These are phyloP conservation scores for Chloroceryle aenea DNA, from an alignment of 2,113 vertebrate genomes.

Conservation along the genomic window DNA sequence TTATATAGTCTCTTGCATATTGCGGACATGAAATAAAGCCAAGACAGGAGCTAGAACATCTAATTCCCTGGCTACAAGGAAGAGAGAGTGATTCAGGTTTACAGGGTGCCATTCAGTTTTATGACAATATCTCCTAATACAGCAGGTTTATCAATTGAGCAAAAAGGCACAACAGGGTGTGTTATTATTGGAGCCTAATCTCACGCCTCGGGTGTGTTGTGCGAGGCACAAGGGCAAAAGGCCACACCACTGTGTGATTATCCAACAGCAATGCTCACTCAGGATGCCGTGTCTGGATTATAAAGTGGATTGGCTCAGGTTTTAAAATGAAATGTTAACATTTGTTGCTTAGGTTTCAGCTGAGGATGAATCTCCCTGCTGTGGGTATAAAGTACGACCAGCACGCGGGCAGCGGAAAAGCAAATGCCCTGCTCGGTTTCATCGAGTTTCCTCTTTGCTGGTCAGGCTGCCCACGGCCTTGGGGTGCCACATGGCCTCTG, in stretches of 20 bases:
- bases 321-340: conserved; percentile 38
- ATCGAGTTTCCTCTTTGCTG: neutral
- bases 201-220: conserved; percentile 63
- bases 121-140: conserved; percentile 70
- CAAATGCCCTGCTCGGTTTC: accelerated
- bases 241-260: conserved; percentile 60
- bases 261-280: conserved; percentile 54
- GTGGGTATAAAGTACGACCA: neutral
- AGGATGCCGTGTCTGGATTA: conserved; percentile 57
- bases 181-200: conserved; percentile 69
- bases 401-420: neutral
- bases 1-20: conserved; percentile 67
- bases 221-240: conserved; percentile 54
- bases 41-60: conserved; percentile 37
- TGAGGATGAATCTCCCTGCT: neutral
- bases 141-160: conserved; percentile 68
- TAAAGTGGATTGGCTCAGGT: conserved; percentile 49
- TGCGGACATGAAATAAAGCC: conserved; percentile 58
- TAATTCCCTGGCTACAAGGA: conserved; percentile 48
- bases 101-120: conserved; percentile 72
- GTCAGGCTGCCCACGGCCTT: neutral
- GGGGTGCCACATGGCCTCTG: neutral
- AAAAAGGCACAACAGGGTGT: conserved; percentile 64
- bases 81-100: conserved; percentile 66
- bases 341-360: conserved; percentile 15